phyloP scores from a whole-genome alignment of 2,797 vertebrate species.

The Meda fulgida region DNA sequence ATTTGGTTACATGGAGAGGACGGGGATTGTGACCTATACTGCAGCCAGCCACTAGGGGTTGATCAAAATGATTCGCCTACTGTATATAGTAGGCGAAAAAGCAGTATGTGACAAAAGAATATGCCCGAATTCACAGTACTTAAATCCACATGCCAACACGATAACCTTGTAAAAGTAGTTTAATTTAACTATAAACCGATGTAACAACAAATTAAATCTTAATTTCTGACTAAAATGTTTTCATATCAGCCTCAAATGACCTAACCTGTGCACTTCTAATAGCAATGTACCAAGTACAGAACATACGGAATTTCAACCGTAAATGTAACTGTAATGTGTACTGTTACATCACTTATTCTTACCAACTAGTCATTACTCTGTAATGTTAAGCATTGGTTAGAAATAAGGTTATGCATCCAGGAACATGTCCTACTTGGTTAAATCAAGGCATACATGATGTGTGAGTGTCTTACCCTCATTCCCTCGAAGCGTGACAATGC shows the following conservation, averaged over 20 bases:
- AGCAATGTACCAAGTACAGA: conserved; percentile 5
- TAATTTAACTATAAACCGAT: not conserved
- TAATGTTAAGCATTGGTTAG: not conserved
- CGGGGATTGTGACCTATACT: too few relatives aligned
- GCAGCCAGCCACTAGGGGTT: too few relatives aligned
- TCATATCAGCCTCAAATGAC: not conserved
- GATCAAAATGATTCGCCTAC: too few relatives aligned
- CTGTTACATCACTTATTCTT: not conserved
- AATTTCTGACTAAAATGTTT: not conserved
- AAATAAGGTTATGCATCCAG: not conserved
- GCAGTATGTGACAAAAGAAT: too few relatives aligned
- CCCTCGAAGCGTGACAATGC: conserved; percentile 98
- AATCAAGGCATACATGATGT: not conserved
- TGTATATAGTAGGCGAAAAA: too few relatives aligned
- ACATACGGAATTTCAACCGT: not conserved
- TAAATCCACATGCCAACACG: too few relatives aligned
- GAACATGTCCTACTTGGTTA: conserved; percentile 13
- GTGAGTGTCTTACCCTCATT: conserved; percentile 89
- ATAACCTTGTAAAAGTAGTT: not conserved
- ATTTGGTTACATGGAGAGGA: too few relatives aligned
- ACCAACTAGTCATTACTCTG: not conserved
- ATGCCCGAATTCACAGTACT: too few relatives aligned
- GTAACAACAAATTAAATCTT: not conserved
- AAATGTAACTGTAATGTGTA: not conserved
- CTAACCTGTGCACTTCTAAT: not conserved